These are phyloP conservation scores for Hybognathus amarus DNA, from an alignment of 2,797 vertebrate genomes.

Conservation along the genomic window DNA sequence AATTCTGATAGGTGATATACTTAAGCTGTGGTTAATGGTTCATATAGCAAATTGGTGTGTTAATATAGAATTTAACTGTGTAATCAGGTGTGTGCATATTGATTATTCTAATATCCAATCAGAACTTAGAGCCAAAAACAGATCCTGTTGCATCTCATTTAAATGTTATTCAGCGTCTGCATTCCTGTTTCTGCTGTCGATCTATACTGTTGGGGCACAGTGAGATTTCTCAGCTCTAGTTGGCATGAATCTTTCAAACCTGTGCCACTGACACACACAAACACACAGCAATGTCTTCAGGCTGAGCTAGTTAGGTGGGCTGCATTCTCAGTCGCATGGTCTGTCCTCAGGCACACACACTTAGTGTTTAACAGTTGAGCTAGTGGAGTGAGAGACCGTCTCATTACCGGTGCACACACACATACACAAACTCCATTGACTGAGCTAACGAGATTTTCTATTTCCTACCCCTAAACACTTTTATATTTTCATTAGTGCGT, in stretches of 20 bases:
- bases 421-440: slow-evolving; percentile 51
- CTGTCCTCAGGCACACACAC: slow-evolving; percentile 73
- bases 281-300: slow-evolving; percentile 74
- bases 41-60: background rate
- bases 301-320: slow-evolving; percentile 78
- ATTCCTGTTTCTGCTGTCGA: slow-evolving; percentile 13
- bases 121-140: background rate
- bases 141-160: slow-evolving; percentile 6
- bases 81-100: background rate
- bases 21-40: background rate
- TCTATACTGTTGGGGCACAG: slow-evolving; percentile 65
- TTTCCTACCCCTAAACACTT: background rate
- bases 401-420: slow-evolving; percentile 70
- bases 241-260: slow-evolving; percentile 71
- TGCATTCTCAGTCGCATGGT: slow-evolving; percentile 68
- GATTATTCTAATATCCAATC: background rate
- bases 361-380: slow-evolving; percentile 71
- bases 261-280: slow-evolving; percentile 43
- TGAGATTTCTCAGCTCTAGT: slow-evolving; percentile 70
- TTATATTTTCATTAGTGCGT: background rate
- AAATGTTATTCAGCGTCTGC: slow-evolving; percentile 17
- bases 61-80: background rate
- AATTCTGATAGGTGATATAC: too few relatives aligned
- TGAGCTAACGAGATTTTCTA: slow-evolving; percentile 13
- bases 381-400: slow-evolving; percentile 69